Percentiles rank a stretch among this genome's conserved stretches.
These are phyloP conservation scores for Macroglossus sobrinus DNA, from an alignment of 2,113 vertebrate species.

Conservation along the genomic window DNA sequence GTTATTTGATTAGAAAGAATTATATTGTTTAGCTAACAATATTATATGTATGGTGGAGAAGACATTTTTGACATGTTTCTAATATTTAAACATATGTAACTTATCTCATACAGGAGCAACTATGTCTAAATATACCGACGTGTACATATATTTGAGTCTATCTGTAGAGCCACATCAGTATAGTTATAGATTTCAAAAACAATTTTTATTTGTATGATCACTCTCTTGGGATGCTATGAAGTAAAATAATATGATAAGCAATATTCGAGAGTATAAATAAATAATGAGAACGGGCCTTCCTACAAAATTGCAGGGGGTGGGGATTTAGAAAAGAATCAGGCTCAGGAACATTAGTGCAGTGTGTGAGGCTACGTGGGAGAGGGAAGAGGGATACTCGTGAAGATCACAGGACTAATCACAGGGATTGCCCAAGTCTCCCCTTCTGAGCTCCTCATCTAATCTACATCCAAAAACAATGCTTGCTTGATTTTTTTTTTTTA, in stretches of 20 bases:
- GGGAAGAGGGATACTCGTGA: slow-evolving; percentile 8
- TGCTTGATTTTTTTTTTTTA: slow-evolving; percentile 63
- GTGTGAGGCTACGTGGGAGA: not conserved
- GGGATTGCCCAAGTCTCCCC: slow-evolving; percentile 57
- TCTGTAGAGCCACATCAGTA: not conserved
- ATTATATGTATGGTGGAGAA: slow-evolving; percentile 38
- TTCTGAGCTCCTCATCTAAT: slow-evolving; percentile 62
- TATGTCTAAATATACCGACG: not conserved
- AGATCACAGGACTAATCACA: slow-evolving; percentile 70
- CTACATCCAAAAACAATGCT: slow-evolving; percentile 67
- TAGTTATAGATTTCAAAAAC: slow-evolving; percentile 12
- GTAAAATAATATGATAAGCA: slow-evolving; percentile 25
- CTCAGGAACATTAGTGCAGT: not conserved
- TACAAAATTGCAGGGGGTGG: not conserved
- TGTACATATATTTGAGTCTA: not conserved
- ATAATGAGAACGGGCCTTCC: not conserved
- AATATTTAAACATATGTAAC: slow-evolving; percentile 44
- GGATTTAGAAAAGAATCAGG: not conserved
- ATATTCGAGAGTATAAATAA: not conserved
- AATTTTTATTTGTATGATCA: slow-evolving; percentile 15
- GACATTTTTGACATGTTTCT: slow-evolving; percentile 49
- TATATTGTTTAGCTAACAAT: slow-evolving; percentile 78
- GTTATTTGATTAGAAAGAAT: slow-evolving; percentile 84
- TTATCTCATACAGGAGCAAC: slow-evolving; percentile 36
- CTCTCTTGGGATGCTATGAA: slow-evolving; percentile 47